Percentiles rank a stretch among this genome's conserved stretches.
Conservation (phyloP, 30 jellyfish, hydroid and myxozoan genomes). For the Hydra vulgaris region DNA sequence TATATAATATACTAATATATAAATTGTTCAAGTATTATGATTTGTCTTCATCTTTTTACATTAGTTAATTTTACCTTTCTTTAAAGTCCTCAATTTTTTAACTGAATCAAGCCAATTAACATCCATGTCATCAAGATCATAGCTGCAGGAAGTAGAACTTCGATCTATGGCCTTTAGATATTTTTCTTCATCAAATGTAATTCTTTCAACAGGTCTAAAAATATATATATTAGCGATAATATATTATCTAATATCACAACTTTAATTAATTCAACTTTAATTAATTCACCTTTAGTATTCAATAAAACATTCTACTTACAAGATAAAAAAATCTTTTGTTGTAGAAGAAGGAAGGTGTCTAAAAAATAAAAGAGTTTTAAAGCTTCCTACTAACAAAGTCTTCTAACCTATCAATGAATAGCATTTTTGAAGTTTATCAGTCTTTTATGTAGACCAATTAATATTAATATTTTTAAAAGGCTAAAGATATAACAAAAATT, state of each 20-base stretch:
- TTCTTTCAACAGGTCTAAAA: conserved; percentile 50
- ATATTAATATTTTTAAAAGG: no score
- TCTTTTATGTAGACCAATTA: no score
- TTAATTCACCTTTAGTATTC: background rate
- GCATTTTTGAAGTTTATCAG: no score
- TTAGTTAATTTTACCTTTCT: conserved; percentile 37
- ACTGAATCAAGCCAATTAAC: conserved; percentile 54
- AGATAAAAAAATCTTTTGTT: background rate
- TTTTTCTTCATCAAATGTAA: conserved; percentile 43
- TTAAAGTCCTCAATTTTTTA: conserved; percentile 12
- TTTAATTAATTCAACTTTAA: background rate
- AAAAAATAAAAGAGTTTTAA: background rate
- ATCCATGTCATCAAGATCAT: conserved; percentile 77
- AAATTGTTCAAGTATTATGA: no score
- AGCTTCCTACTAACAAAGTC: background rate
- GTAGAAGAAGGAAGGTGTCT: conserved; percentile 1
- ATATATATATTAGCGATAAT: background rate
- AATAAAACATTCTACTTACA: background rate
- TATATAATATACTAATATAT: no score
- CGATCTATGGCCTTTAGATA: conserved; percentile 38
- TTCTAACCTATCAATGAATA: no score
- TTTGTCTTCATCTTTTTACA: no score
- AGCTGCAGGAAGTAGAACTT: conserved; percentile 47
- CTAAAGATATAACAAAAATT: no score
- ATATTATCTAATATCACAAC: background rate